Percentiles rank a stretch among this genome's conserved stretches.
Evolutionary conservation across 2,888 invertebrate species (phyloP).

Genomic region (Caenorhabditis japonica): DNA sequence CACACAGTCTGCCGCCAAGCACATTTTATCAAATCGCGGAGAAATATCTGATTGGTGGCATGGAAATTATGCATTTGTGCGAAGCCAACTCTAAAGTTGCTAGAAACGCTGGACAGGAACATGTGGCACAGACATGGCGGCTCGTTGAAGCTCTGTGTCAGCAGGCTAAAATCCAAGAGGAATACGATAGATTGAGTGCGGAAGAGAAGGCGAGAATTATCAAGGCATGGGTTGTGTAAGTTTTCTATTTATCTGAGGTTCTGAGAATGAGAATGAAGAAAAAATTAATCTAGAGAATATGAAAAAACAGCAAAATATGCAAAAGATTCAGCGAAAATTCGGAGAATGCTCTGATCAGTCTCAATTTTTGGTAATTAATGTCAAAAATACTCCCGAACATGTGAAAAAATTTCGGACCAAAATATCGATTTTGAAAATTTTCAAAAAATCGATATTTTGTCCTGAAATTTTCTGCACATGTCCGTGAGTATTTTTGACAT

Average conservation of each 20-base stretch:
- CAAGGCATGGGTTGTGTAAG: conserved; percentile 38
- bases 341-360: too few relatives aligned
- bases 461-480: too few relatives aligned
- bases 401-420: too few relatives aligned
- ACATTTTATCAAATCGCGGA: conserved; percentile 39
- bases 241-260: background rate
- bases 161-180: conserved; percentile 43
- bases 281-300: background rate
- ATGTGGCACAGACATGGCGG: conserved; percentile 53
- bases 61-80: conserved; percentile 24
- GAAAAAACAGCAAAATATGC: too few relatives aligned
- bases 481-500: too few relatives aligned
- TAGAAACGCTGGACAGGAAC: conserved; percentile 27
- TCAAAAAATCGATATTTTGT: too few relatives aligned
- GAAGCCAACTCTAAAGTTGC: conserved; percentile 54
- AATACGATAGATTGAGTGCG: conserved; percentile 13
- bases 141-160: conserved; percentile 45
- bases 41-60: conserved; percentile 28
- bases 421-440: too few relatives aligned
- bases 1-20: conserved; percentile 26
- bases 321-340: too few relatives aligned
- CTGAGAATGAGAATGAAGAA: background rate
- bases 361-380: too few relatives aligned
- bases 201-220: conserved; percentile 23
- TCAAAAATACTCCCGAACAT: too few relatives aligned